Evolutionary conservation across 2,113 vertebrate species (phyloP).

Genomic region (Brienomyrus brachyistius): DNA sequence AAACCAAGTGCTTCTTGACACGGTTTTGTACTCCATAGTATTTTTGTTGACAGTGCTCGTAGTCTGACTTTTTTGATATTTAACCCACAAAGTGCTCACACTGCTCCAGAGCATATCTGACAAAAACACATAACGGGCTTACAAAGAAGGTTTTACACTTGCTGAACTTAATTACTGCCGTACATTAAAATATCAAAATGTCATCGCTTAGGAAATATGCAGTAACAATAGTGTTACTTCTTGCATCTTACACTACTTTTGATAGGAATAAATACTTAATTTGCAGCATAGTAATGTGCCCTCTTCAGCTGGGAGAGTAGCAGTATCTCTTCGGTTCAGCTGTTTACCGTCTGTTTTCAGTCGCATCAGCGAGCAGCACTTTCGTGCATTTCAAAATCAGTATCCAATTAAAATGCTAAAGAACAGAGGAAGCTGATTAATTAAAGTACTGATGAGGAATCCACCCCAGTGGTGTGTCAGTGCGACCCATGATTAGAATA

Average conservation of each 20-base stretch:
- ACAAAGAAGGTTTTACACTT: neutral
- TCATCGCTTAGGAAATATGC: neutral
- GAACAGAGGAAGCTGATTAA: slow-evolving; percentile 27
- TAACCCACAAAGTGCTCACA: neutral
- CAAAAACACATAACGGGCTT: neutral
- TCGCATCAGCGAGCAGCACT: slow-evolving; percentile 21
- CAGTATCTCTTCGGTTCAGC: neutral
- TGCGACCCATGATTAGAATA: slow-evolving; percentile 29
- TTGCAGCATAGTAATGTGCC: neutral
- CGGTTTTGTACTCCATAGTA: neutral
- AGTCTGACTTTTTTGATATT: neutral
- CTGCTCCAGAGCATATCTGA: too few species aligned
- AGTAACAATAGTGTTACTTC: neutral
- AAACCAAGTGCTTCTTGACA: neutral
- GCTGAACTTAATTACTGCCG: neutral
- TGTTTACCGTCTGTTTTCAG: slow-evolving; percentile 1
- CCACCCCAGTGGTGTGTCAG: slow-evolving; percentile 28
- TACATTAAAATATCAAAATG: neutral
- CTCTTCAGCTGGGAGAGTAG: neutral
- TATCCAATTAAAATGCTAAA: slow-evolving; percentile 27
- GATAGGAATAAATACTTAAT: neutral
- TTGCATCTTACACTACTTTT: neutral
- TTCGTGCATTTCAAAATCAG: slow-evolving; percentile 25
- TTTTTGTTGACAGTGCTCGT: neutral
- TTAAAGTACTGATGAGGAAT: slow-evolving; percentile 32